Percentiles rank a stretch among this genome's conserved stretches.
Conservation (phyloP, 2,797 vertebrate genomes). For the Xenops minutus region DNA sequence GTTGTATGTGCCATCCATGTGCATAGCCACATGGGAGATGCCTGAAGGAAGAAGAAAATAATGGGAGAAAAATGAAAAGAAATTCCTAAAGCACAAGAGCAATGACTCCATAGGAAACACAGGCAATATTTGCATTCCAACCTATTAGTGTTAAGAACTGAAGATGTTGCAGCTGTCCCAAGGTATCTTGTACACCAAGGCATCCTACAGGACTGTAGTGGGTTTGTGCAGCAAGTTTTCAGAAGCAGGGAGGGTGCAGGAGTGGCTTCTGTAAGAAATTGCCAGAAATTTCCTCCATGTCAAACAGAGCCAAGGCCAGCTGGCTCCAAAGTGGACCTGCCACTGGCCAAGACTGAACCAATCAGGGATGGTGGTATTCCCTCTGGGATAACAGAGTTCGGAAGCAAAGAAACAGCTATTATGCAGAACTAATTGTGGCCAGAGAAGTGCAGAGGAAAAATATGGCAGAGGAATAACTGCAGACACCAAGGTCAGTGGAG, state of each 20-base stretch:
- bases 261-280: not conserved
- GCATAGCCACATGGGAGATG: not conserved
- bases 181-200: not conserved
- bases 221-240: not conserved
- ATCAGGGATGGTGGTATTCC: not conserved
- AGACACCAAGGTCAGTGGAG: not conserved
- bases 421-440: not conserved
- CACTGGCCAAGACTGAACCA: accelerated
- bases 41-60: not conserved
- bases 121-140: not conserved
- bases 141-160: not conserved
- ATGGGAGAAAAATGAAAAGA: not conserved
- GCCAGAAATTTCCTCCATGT: not conserved
- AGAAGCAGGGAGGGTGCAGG: not conserved
- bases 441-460: not conserved
- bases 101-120: not conserved
- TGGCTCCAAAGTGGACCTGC: not conserved
- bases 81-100: not conserved
- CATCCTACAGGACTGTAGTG: not conserved
- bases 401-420: not conserved
- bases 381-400: not conserved
- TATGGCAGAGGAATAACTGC: not conserved
- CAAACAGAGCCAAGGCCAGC: not conserved
- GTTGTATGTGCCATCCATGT: not conserved
- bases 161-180: not conserved